Evolutionary conservation across 1,140 invertebrate species (phyloP).

Genomic region (Diprion similis): DNA sequence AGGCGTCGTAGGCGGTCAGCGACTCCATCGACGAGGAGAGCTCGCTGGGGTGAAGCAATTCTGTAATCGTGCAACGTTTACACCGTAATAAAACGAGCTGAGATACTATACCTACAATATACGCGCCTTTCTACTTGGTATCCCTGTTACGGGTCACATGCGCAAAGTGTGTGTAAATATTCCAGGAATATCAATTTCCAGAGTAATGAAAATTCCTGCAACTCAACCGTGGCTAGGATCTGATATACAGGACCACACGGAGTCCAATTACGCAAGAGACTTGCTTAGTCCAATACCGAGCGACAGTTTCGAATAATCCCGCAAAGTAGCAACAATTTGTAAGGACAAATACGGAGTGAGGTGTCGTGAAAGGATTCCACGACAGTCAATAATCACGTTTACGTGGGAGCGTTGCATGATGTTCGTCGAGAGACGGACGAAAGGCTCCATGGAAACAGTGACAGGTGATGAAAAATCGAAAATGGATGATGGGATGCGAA

Average conservation of each 20-base stretch:
- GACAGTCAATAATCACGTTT: no score
- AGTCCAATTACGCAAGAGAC: neutral
- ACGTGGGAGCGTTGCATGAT: no score
- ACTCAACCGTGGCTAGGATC: no score
- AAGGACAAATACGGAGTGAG: neutral
- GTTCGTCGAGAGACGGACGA: no score
- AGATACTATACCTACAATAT: neutral
- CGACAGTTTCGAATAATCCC: neutral
- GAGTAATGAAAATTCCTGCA: no score
- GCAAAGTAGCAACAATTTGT: neutral
- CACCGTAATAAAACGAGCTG: neutral
- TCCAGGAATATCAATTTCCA: neutral
- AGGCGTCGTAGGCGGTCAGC: constrained; percentile 73
- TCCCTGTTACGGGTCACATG: neutral
- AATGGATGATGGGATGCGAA: neutral
- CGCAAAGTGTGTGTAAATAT: neutral
- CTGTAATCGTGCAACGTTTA: constrained; percentile 53
- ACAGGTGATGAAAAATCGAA: neutral
- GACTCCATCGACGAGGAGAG: constrained; percentile 81
- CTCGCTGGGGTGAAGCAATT: constrained; percentile 75
- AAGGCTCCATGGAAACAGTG: neutral
- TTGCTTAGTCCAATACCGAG: neutral
- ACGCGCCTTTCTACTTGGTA: no score
- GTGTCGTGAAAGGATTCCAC: neutral
- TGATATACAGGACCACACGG: neutral